Base-by-base conservation (phyloP, 2,113 vertebrate genomes). In the Parus major region DNA sequence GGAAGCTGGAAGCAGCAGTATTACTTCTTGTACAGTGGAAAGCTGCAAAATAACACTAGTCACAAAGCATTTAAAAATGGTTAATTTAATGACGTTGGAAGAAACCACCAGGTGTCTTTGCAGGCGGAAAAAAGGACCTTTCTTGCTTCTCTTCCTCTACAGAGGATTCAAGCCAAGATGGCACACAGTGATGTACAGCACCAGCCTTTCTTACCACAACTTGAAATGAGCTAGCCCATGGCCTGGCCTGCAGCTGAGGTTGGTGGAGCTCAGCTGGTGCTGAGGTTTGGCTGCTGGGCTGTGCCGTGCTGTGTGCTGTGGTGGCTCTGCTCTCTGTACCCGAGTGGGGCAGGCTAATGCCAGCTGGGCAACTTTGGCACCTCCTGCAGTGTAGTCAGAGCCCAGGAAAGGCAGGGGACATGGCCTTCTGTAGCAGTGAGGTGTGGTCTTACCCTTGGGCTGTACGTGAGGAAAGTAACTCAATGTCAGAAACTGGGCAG, bases 41-140 rank as follows among this genome's bases (percentile, higher is more conserved):
- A 92, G 84, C 76, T 92, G 59, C 88, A 92, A 68, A 93, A 79
- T 85, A 96, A 96, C 96, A 95, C 95, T 96, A 97, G 86, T 94
- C 95, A 92, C 86, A 90, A 94, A 95, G 82, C 87, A 81, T 95
- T 97, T 90, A 33, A 81, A 89, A 96, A 92, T 92, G 90, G 91
- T 91, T 95, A 68, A 77, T 83, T 53, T 93, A 71, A 57, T 31
- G 50, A 27, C 46, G 49, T 52, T 75, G 69, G 41, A 81, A 93
- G 88, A 92, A 93, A 90, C 39, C 35, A 64, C 57, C 60, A 39
- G 42, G 16, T 70, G 49, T 96, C 70, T 95, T 94, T 72, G 75
- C 73, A 68, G 36, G 70, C 60, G 73, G 56, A 25, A 29, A 55
- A 76, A 76, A 49, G 46, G 86, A 44, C 23, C 19, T 77, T 72